Evolutionary conservation across 2,797 vertebrate species (phyloP).

Genomic region (Hemibagrus guttatus): DNA sequence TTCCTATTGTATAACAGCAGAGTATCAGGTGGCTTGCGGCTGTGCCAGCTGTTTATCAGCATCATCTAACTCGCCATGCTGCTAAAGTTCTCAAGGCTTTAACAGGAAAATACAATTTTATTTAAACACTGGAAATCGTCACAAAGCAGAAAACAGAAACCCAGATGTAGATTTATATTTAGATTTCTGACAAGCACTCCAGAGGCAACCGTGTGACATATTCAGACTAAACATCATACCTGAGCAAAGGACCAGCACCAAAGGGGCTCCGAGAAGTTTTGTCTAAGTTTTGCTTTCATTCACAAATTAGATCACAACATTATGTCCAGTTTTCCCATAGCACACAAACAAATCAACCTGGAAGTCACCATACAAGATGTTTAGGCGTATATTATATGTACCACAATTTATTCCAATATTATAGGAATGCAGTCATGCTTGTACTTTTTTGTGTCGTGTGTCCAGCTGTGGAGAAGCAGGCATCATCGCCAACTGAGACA

Average conservation of each 20-base stretch:
- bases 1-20: constrained; percentile 39
- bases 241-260: neutral
- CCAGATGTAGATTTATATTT: neutral
- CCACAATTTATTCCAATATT: neutral
- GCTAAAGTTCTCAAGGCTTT: constrained; percentile 13
- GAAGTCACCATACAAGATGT: neutral
- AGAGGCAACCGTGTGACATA: neutral
- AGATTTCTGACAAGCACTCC: neutral
- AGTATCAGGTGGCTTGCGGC: constrained; percentile 9
- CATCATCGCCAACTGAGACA: constrained; percentile 73
- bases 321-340: neutral
- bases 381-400: neutral
- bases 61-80: neutral
- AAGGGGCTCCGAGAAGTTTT: neutral
- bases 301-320: neutral
- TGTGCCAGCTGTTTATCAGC: neutral
- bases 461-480: constrained; percentile 87
- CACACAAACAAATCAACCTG: neutral
- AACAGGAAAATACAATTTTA: neutral
- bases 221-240: neutral
- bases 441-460: constrained; percentile 11
- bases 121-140: neutral
- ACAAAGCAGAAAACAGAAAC: constrained; percentile 6
- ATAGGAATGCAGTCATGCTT: neutral
- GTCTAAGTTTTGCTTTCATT: neutral